Evolutionary conservation across 2,113 vertebrate genomes (phyloP).

Genomic region (Pyxicephalus adspersus): DNA sequence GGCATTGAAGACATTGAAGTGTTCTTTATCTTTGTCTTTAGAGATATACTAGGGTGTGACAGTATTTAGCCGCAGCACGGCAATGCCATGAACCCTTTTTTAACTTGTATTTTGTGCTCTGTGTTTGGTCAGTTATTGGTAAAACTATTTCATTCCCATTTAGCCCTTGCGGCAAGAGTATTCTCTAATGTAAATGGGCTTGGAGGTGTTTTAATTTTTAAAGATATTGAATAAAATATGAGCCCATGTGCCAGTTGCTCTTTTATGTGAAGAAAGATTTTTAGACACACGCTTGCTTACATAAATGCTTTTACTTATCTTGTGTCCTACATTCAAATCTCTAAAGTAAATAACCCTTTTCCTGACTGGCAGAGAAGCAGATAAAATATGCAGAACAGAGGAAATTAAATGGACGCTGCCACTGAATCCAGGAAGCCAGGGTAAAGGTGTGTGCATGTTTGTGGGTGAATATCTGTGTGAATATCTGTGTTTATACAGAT

Average conservation of each 20-base stretch:
- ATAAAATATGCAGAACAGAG: constrained; percentile 14
- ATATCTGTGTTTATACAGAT: no score
- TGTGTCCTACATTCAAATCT: constrained; percentile 30
- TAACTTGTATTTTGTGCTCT: neutral
- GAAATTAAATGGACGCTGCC: neutral
- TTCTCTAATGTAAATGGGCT: constrained; percentile 37
- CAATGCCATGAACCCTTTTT: no score
- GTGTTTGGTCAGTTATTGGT: neutral
- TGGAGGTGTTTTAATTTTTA: constrained; percentile 40
- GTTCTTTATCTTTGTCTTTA: no score
- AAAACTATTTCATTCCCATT: neutral
- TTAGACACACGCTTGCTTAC: constrained; percentile 16
- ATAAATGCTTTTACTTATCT: constrained; percentile 48
- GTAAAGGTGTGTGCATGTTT: no score
- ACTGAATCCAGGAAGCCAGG: neutral
- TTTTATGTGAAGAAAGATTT: constrained; percentile 32
- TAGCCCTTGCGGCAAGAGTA: neutral
- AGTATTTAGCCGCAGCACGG: no score
- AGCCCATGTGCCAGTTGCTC: neutral
- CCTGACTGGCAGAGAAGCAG: neutral
- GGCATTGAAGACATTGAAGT: no score
- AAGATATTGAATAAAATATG: constrained; percentile 46
- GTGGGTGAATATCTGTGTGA: no score
- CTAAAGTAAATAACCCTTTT: constrained; percentile 27
- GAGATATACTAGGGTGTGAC: no score